Percentiles rank a stretch among this genome's conserved stretches.
Evolutionary conservation across 2,888 invertebrate species (phyloP).

Genomic region (Julus scanicus): DNA sequence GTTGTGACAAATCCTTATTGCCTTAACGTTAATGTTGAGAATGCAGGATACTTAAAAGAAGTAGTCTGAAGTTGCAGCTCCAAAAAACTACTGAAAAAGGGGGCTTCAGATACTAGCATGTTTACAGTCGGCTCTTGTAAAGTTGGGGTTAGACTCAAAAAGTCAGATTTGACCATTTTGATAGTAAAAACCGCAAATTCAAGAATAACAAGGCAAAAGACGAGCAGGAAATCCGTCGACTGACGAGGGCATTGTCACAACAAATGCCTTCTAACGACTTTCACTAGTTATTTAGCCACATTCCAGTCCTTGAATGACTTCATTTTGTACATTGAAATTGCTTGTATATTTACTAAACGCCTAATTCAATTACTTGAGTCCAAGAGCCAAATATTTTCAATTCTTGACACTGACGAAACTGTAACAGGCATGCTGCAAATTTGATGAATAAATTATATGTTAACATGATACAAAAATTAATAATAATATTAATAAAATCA

Average conservation of each 20-base stretch:
- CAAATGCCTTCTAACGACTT: neutral
- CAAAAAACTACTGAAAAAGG: neutral
- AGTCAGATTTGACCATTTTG: neutral
- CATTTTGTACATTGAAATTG: too few relatives aligned
- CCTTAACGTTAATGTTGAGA: neutral
- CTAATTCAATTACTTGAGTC: neutral
- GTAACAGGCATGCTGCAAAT: neutral
- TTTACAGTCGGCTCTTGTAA: neutral
- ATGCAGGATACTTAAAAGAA: neutral
- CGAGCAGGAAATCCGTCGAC: neutral
- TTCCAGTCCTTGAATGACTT: too few relatives aligned
- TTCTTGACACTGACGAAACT: neutral
- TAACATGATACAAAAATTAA: too few relatives aligned
- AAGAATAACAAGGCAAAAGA: neutral
- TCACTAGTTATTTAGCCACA: too few relatives aligned
- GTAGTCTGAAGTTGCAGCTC: neutral
- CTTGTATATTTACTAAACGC: neutral
- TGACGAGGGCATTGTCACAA: neutral
- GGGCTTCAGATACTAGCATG: neutral
- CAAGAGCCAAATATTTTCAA: neutral
- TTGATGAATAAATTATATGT: too few relatives aligned
- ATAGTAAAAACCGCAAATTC: neutral
- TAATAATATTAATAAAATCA: too few relatives aligned
- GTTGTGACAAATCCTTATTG: too few relatives aligned
- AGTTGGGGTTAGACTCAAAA: neutral